phyloP scores from a whole-genome alignment of 2,888 invertebrate species.

The Lissonota sp. region DNA sequence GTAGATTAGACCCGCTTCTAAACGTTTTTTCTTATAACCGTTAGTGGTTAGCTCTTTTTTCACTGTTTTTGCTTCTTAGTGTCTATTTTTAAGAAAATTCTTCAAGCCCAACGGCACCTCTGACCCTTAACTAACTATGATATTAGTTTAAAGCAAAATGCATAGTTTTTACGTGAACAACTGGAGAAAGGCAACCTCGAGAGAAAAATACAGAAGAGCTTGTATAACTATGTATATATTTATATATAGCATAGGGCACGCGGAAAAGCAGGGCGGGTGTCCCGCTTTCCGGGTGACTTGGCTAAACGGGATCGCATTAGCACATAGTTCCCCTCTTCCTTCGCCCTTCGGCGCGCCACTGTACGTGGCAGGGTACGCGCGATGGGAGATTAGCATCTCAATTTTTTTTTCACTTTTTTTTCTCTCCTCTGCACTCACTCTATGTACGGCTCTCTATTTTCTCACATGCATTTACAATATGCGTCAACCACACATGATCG shows the following conservation, averaged over 20 bases:
- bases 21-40: too few relatives aligned
- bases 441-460: constrained; percentile 21
- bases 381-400: constrained; percentile 82
- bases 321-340: constrained; percentile 77
- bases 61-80: too few relatives aligned
- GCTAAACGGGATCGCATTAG: constrained; percentile 83
- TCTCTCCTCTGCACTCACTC: constrained; percentile 21
- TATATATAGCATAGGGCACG: too few relatives aligned
- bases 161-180: too few relatives aligned
- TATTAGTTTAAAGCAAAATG: too few relatives aligned
- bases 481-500: too few relatives aligned
- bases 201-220: constrained; percentile 38
- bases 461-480: background rate
- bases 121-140: too few relatives aligned
- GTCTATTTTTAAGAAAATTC: too few relatives aligned
- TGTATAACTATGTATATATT: too few relatives aligned
- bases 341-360: constrained; percentile 1
- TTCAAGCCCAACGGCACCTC: too few relatives aligned
- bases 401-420: constrained; percentile 29
- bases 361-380: constrained; percentile 62
- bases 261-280: constrained; percentile 78
- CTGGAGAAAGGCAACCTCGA: background rate
- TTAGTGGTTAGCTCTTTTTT: too few relatives aligned
- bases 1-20: too few relatives aligned
- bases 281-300: constrained; percentile 83